Evolutionary conservation across 2,113 vertebrate genomes (phyloP).

Genomic region (Nannospalax galili): DNA sequence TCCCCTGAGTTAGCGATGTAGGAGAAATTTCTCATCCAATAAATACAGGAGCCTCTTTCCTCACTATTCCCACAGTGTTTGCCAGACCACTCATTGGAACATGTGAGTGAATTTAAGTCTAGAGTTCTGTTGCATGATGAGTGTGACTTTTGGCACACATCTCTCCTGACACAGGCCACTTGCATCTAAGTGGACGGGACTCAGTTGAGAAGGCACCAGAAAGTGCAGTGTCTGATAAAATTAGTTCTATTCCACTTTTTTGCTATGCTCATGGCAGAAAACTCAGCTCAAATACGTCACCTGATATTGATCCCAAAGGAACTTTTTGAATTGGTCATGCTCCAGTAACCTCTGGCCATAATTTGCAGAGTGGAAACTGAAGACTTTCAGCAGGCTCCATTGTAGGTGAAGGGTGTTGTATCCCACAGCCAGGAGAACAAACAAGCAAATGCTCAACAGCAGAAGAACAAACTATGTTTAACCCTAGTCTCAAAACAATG

Average conservation of each 20-base stretch:
- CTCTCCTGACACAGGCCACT: neutral
- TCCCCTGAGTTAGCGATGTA: neutral
- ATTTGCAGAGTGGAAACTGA: neutral
- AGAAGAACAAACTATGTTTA: neutral
- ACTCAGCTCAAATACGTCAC: neutral
- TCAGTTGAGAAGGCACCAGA: neutral
- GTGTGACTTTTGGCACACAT: neutral
- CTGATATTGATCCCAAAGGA: neutral
- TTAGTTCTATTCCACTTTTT: neutral
- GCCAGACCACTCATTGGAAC: neutral
- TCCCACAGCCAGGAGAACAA: neutral
- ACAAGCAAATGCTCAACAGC: neutral
- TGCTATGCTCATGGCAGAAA: neutral
- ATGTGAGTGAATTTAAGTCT: neutral
- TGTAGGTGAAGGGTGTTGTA: neutral
- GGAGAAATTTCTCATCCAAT: neutral
- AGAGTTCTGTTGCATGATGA: neutral
- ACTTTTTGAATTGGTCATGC: neutral
- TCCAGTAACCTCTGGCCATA: neutral
- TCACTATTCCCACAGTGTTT: neutral
- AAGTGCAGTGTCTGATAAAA: neutral
- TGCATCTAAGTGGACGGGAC: neutral
- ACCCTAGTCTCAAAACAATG: conserved; percentile 7
- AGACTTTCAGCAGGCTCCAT: neutral
- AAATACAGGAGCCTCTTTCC: neutral